These are phyloP conservation scores for Rhizoglyphus robini DNA, from an alignment of 1,140 invertebrate genomes.

Conservation along the genomic window DNA sequence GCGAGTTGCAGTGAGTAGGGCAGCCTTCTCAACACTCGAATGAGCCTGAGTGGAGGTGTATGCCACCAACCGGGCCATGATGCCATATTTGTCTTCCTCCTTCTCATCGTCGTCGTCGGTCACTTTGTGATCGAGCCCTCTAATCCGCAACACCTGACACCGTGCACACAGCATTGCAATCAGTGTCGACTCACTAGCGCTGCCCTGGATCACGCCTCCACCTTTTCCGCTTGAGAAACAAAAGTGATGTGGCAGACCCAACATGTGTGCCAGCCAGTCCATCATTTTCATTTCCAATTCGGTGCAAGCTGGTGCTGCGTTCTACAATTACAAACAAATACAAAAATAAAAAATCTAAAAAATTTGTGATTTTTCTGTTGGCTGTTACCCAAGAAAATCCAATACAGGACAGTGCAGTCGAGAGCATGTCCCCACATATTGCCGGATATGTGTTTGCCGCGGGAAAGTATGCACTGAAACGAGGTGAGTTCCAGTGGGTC, in stretches of 20 bases:
- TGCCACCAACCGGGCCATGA: conserved; percentile 49
- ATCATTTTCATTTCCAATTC: conserved; percentile 85
- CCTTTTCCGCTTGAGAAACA: conserved; percentile 45
- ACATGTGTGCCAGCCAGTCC: conserved; percentile 84
- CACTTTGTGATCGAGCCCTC: not conserved
- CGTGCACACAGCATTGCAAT: conserved; percentile 66
- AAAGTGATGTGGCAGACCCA: conserved; percentile 69
- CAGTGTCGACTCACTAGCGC: conserved; percentile 77
- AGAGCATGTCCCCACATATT: conserved; percentile 72
- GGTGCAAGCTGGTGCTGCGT: conserved; percentile 79
- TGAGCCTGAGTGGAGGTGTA: conserved; percentile 48
- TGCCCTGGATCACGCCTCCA: conserved; percentile 72
- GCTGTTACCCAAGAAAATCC: conserved; percentile 85
- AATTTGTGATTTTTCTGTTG: not conserved
- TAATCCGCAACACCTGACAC: conserved; percentile 47
- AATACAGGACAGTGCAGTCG: conserved; percentile 61
- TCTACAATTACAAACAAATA: conserved; percentile 46
- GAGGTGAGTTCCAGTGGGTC: conserved; percentile 89
- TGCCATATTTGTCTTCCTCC: conserved; percentile 43
- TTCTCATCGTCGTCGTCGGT: conserved; percentile 14
- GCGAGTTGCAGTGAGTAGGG: conserved; percentile 37
- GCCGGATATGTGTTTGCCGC: conserved; percentile 85
- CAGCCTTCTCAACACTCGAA: conserved; percentile 43
- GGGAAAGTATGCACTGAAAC: conserved; percentile 88
- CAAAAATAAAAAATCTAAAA: no score